These are phyloP conservation scores for Hylyphantes graminicola DNA, from an alignment of 1,140 invertebrate species.

Conservation along the genomic window DNA sequence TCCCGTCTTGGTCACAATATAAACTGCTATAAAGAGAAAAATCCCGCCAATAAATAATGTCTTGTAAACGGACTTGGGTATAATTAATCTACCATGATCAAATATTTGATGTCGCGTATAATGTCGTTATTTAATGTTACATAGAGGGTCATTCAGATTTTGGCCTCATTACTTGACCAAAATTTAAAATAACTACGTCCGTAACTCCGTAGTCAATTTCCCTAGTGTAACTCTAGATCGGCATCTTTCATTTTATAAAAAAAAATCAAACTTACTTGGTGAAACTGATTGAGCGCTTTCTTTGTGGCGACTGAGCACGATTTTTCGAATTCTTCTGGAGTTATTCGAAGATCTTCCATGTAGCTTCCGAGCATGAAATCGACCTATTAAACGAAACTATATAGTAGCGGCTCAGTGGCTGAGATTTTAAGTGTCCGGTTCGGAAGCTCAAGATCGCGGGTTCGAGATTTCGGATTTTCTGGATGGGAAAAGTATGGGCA, in stretches of 20 bases:
- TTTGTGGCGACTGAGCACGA: constrained; percentile 74
- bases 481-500: no score
- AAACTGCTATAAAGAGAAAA: no score
- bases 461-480: no score
- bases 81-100: no score
- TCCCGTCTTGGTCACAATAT: no score
- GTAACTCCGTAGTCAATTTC: not conserved
- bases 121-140: no score
- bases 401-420: no score
- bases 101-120: no score
- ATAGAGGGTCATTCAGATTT: not conserved
- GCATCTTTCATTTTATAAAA: not conserved
- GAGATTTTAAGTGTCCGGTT: not conserved
- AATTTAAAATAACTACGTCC: not conserved
- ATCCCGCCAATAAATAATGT: no score
- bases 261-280: constrained; percentile 69
- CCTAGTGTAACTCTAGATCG: not conserved
- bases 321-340: constrained; percentile 84
- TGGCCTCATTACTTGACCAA: not conserved
- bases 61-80: no score
- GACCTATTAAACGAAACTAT: constrained; percentile 70
- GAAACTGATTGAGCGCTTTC: constrained; percentile 73
- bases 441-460: no score
- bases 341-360: constrained; percentile 90
- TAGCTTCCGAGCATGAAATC: constrained; percentile 87